Conservation (phyloP, 2,888 invertebrate genomes). For the Phengaris arion region DNA sequence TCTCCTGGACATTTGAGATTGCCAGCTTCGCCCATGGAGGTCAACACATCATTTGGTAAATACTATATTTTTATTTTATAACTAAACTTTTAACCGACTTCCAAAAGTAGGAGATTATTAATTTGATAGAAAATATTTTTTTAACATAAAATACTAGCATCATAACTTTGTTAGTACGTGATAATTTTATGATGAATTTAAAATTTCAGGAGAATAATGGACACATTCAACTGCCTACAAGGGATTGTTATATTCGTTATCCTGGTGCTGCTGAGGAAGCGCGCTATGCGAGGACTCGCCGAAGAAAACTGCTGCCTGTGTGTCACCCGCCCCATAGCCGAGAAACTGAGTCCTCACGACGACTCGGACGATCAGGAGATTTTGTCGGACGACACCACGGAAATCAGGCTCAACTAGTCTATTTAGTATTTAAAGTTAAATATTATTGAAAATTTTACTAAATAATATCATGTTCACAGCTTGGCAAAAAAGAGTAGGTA, state of each 20-base stretch:
- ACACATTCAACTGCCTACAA: constrained; percentile 82
- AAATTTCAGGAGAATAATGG: constrained; percentile 77
- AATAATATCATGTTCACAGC: too few relatives aligned
- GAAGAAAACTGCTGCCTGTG: constrained; percentile 57
- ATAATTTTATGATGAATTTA: constrained; percentile 28
- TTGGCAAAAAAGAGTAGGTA: too few relatives aligned
- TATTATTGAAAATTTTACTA: too few relatives aligned
- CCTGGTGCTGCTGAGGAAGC: constrained; percentile 78
- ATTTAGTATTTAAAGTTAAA: constrained; percentile 34
- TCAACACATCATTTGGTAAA: constrained; percentile 66
- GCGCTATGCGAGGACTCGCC: constrained; percentile 76
- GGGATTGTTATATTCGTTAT: constrained; percentile 82
- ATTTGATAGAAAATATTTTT: background rate
- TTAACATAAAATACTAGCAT: too few relatives aligned
- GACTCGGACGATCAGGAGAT: constrained; percentile 64
- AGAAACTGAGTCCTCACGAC: constrained; percentile 65
- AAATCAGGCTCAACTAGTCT: constrained; percentile 64
- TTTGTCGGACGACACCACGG: constrained; percentile 65
- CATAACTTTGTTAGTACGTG: background rate
- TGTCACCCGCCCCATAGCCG: constrained; percentile 57
- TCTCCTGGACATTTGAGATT: constrained; percentile 86
- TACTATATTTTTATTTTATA: constrained; percentile 13
- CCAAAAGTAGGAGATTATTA: background rate
- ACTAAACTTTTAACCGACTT: background rate
- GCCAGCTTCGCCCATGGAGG: constrained; percentile 72